phyloP scores from a whole-genome alignment of 2,113 vertebrate species.

The Salvator merianae region DNA sequence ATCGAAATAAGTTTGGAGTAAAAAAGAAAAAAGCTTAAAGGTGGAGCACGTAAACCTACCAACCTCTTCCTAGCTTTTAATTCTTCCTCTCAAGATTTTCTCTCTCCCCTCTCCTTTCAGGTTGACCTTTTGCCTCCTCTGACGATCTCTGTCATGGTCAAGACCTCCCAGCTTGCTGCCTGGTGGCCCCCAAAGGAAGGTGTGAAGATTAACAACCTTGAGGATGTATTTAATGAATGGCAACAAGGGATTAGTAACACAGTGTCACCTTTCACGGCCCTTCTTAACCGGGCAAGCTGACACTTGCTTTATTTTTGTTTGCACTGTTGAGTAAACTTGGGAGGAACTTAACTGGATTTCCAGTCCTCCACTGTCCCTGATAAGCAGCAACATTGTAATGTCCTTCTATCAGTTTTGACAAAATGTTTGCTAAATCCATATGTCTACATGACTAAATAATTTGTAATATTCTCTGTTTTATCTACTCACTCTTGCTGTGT shows the following conservation, averaged over 20 bases:
- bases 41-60: neutral
- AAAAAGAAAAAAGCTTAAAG: neutral
- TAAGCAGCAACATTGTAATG: conserved; percentile 7
- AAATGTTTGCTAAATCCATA: neutral
- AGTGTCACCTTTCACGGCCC: conserved; percentile 71
- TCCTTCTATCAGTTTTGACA: conserved; percentile 38
- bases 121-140: conserved; percentile 65
- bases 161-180: conserved; percentile 72
- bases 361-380: conserved; percentile 52
- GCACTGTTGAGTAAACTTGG: conserved; percentile 74
- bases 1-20: neutral
- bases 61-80: neutral
- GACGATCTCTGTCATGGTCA: conserved; percentile 74
- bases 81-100: neutral
- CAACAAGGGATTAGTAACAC: conserved; percentile 75
- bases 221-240: conserved; percentile 77
- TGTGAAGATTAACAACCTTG: conserved; percentile 75
- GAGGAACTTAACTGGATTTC: conserved; percentile 63
- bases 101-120: conserved; percentile 58
- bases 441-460: neutral
- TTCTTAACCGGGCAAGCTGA: conserved; percentile 66
- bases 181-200: conserved; percentile 71
- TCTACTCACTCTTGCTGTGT: neutral
- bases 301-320: conserved; percentile 79
- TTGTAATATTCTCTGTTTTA: rapidly evolving